These are phyloP conservation scores for Allobates femoralis DNA, from an alignment of 2,797 vertebrate genomes.

Conservation along the genomic window DNA sequence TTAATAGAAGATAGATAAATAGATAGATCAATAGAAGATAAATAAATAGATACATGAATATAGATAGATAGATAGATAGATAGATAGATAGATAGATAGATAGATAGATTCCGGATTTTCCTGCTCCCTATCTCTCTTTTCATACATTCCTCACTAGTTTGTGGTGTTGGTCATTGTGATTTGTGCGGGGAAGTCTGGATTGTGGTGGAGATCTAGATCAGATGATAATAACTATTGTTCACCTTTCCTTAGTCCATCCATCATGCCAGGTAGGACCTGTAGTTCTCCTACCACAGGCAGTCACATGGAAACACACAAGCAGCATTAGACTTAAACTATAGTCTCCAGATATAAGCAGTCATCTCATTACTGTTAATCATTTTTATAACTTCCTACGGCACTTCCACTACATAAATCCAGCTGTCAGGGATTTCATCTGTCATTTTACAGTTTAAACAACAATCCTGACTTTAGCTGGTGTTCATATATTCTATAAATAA, in stretches of 20 bases:
- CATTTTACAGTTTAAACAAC: constrained; percentile 54
- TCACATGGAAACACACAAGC: constrained; percentile 52
- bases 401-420: constrained; percentile 56
- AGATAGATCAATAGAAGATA: not conserved
- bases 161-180: constrained; percentile 41
- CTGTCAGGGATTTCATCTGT: constrained; percentile 51
- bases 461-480: constrained; percentile 18
- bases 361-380: constrained; percentile 60
- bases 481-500: not conserved
- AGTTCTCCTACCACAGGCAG: constrained; percentile 48
- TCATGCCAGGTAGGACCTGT: constrained; percentile 55
- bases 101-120: not conserved
- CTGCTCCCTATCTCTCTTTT: constrained; percentile 11
- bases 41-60: too few species aligned
- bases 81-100: not conserved
- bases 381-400: constrained; percentile 59
- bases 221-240: constrained; percentile 57
- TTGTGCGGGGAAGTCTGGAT: constrained; percentile 28
- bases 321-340: constrained; percentile 31
- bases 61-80: not conserved
- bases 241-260: constrained; percentile 61
- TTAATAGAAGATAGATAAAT: too few species aligned
- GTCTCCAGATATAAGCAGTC: constrained; percentile 54
- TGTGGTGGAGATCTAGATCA: constrained; percentile 41
- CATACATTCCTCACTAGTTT: constrained; percentile 32